Conservation (phyloP, 2,113 vertebrate genomes). For the Hippocampus comes region DNA sequence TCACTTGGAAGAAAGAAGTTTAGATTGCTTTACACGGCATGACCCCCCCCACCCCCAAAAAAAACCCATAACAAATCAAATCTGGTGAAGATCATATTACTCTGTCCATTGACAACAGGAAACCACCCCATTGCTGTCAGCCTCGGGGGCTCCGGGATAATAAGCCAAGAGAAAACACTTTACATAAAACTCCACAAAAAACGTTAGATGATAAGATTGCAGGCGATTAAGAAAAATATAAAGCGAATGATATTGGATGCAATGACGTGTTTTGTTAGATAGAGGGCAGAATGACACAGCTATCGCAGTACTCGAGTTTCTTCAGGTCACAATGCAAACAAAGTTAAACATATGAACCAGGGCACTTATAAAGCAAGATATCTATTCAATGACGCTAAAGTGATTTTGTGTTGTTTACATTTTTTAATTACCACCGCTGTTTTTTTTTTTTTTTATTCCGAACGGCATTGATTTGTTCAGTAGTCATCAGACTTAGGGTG, state of each 20-base stretch:
- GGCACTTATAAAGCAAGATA: background rate
- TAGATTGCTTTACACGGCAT: background rate
- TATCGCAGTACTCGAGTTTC: slow-evolving; percentile 14
- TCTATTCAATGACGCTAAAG: background rate
- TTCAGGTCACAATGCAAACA: slow-evolving; percentile 31
- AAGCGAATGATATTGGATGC: slow-evolving; percentile 3
- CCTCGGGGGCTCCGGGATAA: background rate
- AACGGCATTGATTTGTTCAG: background rate
- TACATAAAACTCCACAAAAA: background rate
- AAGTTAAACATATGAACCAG: background rate
- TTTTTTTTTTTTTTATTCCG: background rate
- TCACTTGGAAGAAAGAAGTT: slow-evolving; percentile 10
- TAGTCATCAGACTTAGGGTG: background rate
- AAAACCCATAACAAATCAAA: background rate
- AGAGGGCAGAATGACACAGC: slow-evolving; percentile 60
- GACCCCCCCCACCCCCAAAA: background rate
- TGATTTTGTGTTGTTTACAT: background rate
- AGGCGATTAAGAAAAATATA: background rate
- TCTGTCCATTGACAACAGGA: background rate
- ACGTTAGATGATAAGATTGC: background rate
- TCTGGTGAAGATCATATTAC: background rate
- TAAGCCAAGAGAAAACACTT: background rate
- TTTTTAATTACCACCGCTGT: background rate
- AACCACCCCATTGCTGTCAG: background rate
- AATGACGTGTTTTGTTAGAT: slow-evolving; percentile 26